Evolutionary conservation across 2,888 invertebrate genomes (phyloP).

Genomic region (Netelia melanura): DNA sequence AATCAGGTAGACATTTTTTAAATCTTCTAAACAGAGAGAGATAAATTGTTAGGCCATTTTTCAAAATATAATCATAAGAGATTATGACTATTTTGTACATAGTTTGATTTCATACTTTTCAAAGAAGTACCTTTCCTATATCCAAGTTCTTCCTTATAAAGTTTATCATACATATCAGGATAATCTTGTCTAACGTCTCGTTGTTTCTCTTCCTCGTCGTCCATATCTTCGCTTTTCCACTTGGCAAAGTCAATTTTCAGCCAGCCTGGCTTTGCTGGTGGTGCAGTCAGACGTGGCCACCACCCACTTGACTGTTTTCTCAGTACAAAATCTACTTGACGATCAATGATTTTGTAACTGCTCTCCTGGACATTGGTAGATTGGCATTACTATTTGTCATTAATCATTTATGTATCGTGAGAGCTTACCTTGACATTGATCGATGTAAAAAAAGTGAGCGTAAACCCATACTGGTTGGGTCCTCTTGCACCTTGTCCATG

Average conservation of each 20-base stretch:
- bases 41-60: slow-evolving; percentile 72
- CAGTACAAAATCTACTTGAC: slow-evolving; percentile 91
- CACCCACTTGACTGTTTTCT: slow-evolving; percentile 89
- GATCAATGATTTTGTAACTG: slow-evolving; percentile 89
- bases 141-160: slow-evolving; percentile 92
- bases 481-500: slow-evolving; percentile 93
- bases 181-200: slow-evolving; percentile 92
- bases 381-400: background rate
- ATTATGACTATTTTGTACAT: too few relatives aligned
- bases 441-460: slow-evolving; percentile 89
- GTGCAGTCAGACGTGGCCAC: slow-evolving; percentile 94
- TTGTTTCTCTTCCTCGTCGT: slow-evolving; percentile 87
- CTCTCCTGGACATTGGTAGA: slow-evolving; percentile 84
- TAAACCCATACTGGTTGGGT: slow-evolving; percentile 91
- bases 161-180: slow-evolving; percentile 90
- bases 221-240: slow-evolving; percentile 93
- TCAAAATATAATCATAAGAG: background rate
- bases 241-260: slow-evolving; percentile 97
- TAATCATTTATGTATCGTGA: slow-evolving; percentile 18
- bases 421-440: slow-evolving; percentile 87
- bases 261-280: slow-evolving; percentile 95
- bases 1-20: slow-evolving; percentile 93
- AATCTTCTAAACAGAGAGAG: slow-evolving; percentile 88
- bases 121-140: slow-evolving; percentile 89
- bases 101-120: slow-evolving; percentile 1